Percentiles rank a stretch among this genome's conserved stretches.
These are phyloP conservation scores for Phocides pigmalion DNA, from an alignment of 1,140 invertebrate genomes.

Conservation along the genomic window DNA sequence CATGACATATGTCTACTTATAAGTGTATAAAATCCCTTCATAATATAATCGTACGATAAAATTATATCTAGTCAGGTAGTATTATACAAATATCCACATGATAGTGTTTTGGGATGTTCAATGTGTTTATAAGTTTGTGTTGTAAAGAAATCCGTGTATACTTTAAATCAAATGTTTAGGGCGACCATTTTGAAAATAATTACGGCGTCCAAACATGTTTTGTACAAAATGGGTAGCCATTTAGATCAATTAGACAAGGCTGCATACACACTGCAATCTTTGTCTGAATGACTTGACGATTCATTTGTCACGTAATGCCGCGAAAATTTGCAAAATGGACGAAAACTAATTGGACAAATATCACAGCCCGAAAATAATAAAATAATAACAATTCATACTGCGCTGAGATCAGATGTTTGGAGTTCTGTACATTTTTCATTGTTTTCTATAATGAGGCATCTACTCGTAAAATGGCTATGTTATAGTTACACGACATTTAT, in stretches of 20 bases:
- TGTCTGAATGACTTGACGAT: neutral
- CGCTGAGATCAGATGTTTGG: slow-evolving; percentile 56
- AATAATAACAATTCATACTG: slow-evolving; percentile 44
- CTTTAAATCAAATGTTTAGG: slow-evolving; percentile 3
- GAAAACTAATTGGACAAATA: slow-evolving; percentile 46
- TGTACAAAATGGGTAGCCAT: neutral
- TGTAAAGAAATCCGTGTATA: slow-evolving; percentile 6
- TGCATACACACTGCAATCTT: neutral
- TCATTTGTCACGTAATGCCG: slow-evolving; percentile 12
- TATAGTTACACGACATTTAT: slow-evolving; percentile 4
- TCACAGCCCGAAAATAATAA: slow-evolving; percentile 67
- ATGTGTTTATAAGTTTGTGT: neutral
- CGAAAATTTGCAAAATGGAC: slow-evolving; percentile 24
- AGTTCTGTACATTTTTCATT: slow-evolving; percentile 51
- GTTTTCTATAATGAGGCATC: neutral
- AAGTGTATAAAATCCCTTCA: neutral
- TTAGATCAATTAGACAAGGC: too few relatives aligned
- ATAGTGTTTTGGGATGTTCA: slow-evolving; percentile 1
- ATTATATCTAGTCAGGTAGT: slow-evolving; percentile 20
- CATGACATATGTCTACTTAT: slow-evolving; percentile 18
- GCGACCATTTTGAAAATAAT: neutral
- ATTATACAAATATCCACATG: slow-evolving; percentile 16
- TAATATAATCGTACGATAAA: slow-evolving; percentile 10
- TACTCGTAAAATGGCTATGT: neutral
- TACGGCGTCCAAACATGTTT: slow-evolving; percentile 11